A percentile compares a stretch with the other conserved stretches of the same genome.
Evolutionary conservation across 2,888 invertebrate genomes (phyloP).

Genomic region (Orchesella flavescens): DNA sequence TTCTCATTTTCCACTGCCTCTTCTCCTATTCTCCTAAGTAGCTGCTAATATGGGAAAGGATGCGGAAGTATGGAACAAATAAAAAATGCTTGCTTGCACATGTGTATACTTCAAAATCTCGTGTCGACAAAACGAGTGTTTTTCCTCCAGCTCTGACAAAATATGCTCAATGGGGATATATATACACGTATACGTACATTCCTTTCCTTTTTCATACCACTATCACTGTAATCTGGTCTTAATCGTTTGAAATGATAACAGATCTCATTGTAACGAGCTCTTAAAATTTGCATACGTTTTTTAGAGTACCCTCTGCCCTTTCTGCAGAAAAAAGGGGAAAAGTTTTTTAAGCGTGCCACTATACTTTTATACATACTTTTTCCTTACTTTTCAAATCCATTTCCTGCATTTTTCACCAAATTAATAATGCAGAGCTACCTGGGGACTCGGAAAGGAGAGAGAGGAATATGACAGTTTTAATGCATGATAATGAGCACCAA

Average conservation of each 20-base stretch:
- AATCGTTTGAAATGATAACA: conserved; percentile 26
- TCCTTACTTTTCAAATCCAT: conserved; percentile 36
- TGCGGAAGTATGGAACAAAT: not conserved
- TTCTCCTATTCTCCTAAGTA: not conserved
- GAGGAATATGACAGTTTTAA: conserved; percentile 55
- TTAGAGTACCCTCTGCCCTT: not conserved
- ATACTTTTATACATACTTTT: no score
- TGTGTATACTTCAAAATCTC: no score
- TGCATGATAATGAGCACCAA: conserved; percentile 54
- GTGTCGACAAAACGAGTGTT: no score
- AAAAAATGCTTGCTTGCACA: no score
- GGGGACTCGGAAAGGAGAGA: conserved; percentile 14
- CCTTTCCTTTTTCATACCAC: not conserved
- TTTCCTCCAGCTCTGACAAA: no score
- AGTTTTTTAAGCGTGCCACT: no score
- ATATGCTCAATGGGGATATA: no score
- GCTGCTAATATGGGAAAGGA: not conserved
- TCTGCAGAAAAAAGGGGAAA: not conserved
- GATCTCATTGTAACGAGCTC: conserved; percentile 18
- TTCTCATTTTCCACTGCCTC: not conserved
- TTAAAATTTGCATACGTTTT: conserved; percentile 21
- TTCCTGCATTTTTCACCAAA: conserved; percentile 33
- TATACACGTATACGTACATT: no score
- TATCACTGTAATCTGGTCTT: conserved; percentile 19
- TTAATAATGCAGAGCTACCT: conserved; percentile 44